phyloP scores from a whole-genome alignment of 2,888 invertebrate species.

The Caenorhabditis uteleia region DNA sequence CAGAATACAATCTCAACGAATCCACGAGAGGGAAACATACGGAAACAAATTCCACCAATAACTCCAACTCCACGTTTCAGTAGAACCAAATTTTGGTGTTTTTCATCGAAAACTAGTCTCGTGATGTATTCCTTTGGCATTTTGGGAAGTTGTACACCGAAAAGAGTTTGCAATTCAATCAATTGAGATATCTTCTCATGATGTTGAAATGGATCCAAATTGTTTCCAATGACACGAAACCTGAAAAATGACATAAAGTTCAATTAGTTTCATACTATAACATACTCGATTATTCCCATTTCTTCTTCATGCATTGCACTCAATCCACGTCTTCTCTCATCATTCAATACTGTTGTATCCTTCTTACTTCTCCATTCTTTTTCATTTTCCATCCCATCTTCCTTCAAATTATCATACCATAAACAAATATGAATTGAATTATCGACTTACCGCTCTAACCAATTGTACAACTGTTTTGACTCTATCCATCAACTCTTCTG shows the following conservation, averaged over 20 bases:
- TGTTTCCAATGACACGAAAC: constrained; percentile 87
- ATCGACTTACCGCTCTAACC: constrained; percentile 6
- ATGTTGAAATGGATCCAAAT: constrained; percentile 77
- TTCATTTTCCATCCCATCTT: neutral
- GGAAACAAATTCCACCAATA: constrained; percentile 96
- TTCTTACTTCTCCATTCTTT: too few relatives aligned
- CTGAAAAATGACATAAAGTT: constrained; percentile 7
- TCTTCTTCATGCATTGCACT: constrained; percentile 41
- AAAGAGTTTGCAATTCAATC: constrained; percentile 64
- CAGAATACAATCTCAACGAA: constrained; percentile 99
- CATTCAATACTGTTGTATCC: constrained; percentile 16
- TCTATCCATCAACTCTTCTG: neutral
- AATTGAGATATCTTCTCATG: constrained; percentile 59
- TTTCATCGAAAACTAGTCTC: constrained; percentile 85
- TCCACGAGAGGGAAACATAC: constrained; percentile 86
- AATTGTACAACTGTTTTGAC: constrained; percentile 8
- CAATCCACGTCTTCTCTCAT: constrained; percentile 33
- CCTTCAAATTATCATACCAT: neutral
- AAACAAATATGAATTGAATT: neutral
- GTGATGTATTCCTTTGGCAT: constrained; percentile 93
- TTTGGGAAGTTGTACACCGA: constrained; percentile 90
- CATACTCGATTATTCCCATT: constrained; percentile 34
- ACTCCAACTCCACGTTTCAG: constrained; percentile 77
- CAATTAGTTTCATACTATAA: neutral
- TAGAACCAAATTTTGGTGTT: constrained; percentile 73